phyloP scores from a whole-genome alignment of 2,797 vertebrate species.

The Myotis vivesi region DNA sequence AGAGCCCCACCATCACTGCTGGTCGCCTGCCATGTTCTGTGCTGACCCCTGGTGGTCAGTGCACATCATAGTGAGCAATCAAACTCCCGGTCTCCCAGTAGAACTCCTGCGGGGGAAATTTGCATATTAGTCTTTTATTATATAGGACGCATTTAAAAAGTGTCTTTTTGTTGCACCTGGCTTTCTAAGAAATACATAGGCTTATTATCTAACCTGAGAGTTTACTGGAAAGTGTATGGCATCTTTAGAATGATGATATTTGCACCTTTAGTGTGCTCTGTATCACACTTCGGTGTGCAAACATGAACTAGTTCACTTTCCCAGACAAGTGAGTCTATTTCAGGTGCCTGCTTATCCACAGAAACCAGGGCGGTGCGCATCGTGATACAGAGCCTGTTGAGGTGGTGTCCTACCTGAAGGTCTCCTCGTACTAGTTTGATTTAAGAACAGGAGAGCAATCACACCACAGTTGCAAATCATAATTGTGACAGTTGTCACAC shows the following conservation, averaged over 20 bases:
- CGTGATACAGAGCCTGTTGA: neutral
- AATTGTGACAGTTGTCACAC: neutral
- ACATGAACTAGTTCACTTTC: neutral
- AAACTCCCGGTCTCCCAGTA: no score
- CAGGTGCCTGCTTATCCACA: neutral
- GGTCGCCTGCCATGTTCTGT: no score
- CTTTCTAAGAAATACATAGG: neutral
- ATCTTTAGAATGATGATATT: neutral
- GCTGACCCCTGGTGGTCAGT: no score
- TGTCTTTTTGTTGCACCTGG: neutral
- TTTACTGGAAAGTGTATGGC: neutral
- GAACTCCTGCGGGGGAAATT: no score
- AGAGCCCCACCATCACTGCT: no score
- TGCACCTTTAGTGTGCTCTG: neutral
- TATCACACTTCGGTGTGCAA: neutral
- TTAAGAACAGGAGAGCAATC: neutral
- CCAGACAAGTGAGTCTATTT: neutral
- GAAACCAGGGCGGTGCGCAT: neutral
- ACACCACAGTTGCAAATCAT: neutral
- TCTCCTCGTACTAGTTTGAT: neutral
- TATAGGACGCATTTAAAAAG: neutral
- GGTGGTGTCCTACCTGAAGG: accelerated
- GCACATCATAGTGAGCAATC: no score
- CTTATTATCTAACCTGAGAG: neutral
- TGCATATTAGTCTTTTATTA: no score